Base-by-base conservation (phyloP, 2,797 vertebrate species). In the Microhierax caerulescens region DNA sequence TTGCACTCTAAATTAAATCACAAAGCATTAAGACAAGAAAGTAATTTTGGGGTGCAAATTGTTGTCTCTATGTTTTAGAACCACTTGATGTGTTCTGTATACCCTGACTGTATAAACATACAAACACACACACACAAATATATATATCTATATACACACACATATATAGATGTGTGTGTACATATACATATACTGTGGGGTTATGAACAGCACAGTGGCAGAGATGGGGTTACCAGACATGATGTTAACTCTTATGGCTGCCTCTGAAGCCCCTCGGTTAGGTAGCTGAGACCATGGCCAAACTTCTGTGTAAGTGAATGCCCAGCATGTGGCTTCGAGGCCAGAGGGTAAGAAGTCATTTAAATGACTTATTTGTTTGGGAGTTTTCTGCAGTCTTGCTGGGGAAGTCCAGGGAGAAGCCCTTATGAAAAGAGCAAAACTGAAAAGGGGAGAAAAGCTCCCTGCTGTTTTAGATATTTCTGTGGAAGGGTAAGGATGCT, bases 121-220 rank as follows among this genome's bases (percentile, higher is more conserved):
- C n/a, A 70, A 41, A 27, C 24, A 48, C 3, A 57, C 1, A 11
- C 36, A 59, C 18, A 59, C 30, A 80, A 23, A 7, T 20, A 50
- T 11, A 53, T 2, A 18, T 3, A 36, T 3, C 11, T 6, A 7
- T 6, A 5, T 27, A 19, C 17, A 3, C 2, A 4, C 4, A 0
- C 7, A 0, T 12, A 8, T 16, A 14, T 10, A 7, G 2, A 5
- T 6, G 3, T 36, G 13, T 28, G 17, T 12, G 14, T 23, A 3
- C 9, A 7, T 48, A 13, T 5, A 7, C 17, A 11, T 48, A 6
- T 10, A 48, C 13, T 39, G 68, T 39, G 39, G 43, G 25, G 21
- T 69, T 54, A 48, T 32, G 39, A 79, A 59, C 28, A 89, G 41
- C 47, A 11, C 39, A 34, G 59, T 11, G 61, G 34, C 72, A 50